phyloP scores from a whole-genome alignment of 2,797 vertebrate species.

The Sitta carolinensis region DNA sequence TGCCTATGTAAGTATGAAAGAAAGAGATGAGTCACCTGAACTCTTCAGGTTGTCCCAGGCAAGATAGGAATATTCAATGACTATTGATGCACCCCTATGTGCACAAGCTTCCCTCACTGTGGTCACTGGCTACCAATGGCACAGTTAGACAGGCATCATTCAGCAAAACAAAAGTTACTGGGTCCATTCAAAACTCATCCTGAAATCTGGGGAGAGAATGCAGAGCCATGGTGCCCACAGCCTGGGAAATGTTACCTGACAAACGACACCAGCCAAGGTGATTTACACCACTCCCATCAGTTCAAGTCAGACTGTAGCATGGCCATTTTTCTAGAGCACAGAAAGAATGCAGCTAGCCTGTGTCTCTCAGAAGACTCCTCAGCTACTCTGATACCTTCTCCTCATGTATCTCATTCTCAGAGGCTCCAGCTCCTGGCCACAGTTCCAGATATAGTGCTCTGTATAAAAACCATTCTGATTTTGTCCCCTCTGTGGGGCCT shows the following conservation, averaged over 20 bases:
- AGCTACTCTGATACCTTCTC: neutral
- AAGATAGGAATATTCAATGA: neutral
- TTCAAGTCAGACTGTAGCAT: neutral
- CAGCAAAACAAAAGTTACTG: neutral
- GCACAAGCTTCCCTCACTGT: neutral
- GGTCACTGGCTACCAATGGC: fast-evolving
- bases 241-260: neutral
- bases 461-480: neutral
- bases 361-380: neutral
- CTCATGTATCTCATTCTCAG: neutral
- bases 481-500: neutral
- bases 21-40: fast-evolving
- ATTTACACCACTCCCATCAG: neutral
- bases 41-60: neutral
- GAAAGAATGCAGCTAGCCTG: neutral
- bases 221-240: neutral
- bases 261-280: neutral
- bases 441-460: neutral
- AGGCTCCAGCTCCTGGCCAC: neutral
- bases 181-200: neutral
- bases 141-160: fast-evolving
- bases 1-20: neutral
- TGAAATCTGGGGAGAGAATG: neutral
- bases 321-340: neutral
- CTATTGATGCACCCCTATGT: too few relatives aligned